These are phyloP conservation scores for Cyaniris semiargus DNA, from an alignment of 2,888 invertebrate species.

Conservation along the genomic window DNA sequence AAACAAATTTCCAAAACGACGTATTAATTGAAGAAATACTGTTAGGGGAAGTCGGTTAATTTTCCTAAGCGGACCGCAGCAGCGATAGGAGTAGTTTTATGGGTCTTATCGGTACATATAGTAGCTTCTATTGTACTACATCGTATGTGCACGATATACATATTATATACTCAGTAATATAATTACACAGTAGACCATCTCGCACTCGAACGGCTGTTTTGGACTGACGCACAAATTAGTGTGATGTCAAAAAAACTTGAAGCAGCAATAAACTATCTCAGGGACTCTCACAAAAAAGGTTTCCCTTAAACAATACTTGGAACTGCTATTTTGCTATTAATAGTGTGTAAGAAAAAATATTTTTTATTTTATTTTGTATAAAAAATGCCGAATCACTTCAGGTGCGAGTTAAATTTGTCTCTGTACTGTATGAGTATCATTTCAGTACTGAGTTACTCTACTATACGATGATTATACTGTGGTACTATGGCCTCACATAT, in stretches of 20 bases:
- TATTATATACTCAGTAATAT: not conserved
- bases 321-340: no score
- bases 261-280: no score
- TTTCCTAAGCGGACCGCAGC: not conserved
- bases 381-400: no score
- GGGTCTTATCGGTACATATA: constrained; percentile 11
- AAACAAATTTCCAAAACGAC: not conserved
- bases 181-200: not conserved
- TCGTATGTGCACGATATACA: not conserved
- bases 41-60: constrained; percentile 7
- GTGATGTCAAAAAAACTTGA: no score
- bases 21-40: not conserved
- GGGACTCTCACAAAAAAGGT: no score
- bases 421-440: no score
- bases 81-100: constrained; percentile 12
- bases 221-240: no score
- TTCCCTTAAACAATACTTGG: no score
- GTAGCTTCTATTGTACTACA: not conserved
- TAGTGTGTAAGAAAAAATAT: no score
- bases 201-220: no score
- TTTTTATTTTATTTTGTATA: no score
- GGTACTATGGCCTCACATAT: not conserved
- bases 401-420: no score
- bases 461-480: not conserved
- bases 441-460: not conserved